Conservation (phyloP, 2,888 invertebrate species). For the Anarsia innoxiella region DNA sequence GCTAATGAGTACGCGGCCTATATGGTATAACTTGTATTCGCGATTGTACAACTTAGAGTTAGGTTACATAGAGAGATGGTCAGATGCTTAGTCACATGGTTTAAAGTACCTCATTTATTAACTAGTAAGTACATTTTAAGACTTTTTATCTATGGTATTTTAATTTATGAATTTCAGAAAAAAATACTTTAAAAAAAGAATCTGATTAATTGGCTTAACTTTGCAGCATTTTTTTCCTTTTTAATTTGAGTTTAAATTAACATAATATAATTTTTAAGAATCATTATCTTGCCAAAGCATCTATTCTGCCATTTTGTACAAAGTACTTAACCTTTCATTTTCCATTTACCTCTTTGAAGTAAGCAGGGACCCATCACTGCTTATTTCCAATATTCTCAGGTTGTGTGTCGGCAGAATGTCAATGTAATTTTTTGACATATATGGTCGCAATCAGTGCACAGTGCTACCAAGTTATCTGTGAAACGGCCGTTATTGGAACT, state of each 20-base stretch:
- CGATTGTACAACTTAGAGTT: conserved; percentile 30
- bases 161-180: background rate
- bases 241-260: background rate
- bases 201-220: too few species aligned
- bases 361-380: too few species aligned
- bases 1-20: too few species aligned
- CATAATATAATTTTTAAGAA: conserved; percentile 4
- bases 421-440: too few species aligned
- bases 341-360: conserved; percentile 20
- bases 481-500: too few species aligned
- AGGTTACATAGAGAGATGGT: conserved; percentile 34
- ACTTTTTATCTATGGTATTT: background rate
- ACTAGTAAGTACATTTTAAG: conserved; percentile 19
- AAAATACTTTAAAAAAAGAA: too few species aligned
- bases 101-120: conserved; percentile 72
- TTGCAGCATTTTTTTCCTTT: background rate
- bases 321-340: conserved; percentile 37
- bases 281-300: conserved; percentile 60
- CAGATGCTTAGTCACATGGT: conserved; percentile 64
- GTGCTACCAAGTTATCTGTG: too few species aligned
- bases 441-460: too few species aligned
- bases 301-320: conserved; percentile 37
- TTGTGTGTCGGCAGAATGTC: too few species aligned
- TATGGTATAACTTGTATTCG: conserved; percentile 25
- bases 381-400: too few species aligned